Evolutionary conservation across 1,140 invertebrate species (phyloP), one percentile per base, ranked within the genome.

Genomic region (Trachelipus rathkii): DNA sequence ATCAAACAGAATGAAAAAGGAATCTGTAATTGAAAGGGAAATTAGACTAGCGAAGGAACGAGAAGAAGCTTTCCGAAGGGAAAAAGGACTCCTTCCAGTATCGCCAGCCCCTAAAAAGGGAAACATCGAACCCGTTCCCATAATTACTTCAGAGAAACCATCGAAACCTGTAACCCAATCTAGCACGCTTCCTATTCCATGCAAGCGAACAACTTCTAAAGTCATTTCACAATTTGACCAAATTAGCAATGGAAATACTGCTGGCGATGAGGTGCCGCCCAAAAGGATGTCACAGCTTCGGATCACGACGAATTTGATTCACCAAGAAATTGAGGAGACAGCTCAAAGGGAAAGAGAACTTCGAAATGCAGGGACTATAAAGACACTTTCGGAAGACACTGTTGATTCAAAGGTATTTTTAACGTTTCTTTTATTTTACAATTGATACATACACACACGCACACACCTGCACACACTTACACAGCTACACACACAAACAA

Each of bases 21-120:
- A 89, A 82, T 88, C 88, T 21, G 87, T 88, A 10, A 88, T 89
- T 76, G 88, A 89, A 81, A 82, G 87, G 44, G 88, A 89, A 81
- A 89, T 89, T 50, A 84, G 88, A 70, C 77, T 88, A 24, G 84
- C 86, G 4, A 82, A 84, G 71, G 88, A 89, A 74, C 81, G 88
- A 46, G 88, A 89, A 82, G 88, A 88, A 77, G 88, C 87, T 78
- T 83, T 87, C 44, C 82, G 87, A 50, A 75, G 82, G 60, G 84
- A 85, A 73, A 85, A 86, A 72, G 84, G 84, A 15, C 46, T 84
- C 21, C 43, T 45, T 60, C 13, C 44, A 71, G 11, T 68, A 44
- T 19, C 3, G 8, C 44, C 73, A 19, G 3, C 73, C 15, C 5
- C 73, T 7, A 23, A 23, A 21, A 6, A 53, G n/a, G 9, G 11